These are phyloP conservation scores for Eulemur rubriventer DNA, from an alignment of 2,797 vertebrate species.

Conservation along the genomic window DNA sequence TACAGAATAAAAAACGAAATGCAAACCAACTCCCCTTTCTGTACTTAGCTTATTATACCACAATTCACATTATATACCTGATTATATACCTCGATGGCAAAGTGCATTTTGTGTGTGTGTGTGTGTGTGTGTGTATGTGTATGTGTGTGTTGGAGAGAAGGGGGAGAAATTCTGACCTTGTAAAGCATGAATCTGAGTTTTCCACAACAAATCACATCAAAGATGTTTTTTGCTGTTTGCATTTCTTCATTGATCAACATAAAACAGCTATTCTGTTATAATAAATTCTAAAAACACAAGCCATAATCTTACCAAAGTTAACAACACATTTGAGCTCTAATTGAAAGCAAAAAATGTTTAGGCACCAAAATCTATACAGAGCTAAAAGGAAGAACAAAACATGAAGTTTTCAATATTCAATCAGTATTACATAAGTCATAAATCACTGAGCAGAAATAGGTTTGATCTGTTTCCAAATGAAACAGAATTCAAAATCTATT, in stretches of 20 bases:
- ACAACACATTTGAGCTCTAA: constrained; percentile 7
- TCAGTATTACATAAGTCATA: constrained; percentile 54
- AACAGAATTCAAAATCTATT: constrained; percentile 48
- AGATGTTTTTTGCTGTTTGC: background rate
- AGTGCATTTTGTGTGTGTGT: background rate
- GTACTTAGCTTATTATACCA: background rate
- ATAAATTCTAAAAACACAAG: constrained; percentile 32
- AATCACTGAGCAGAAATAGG: constrained; percentile 54
- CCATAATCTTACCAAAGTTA: background rate
- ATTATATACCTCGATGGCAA: background rate
- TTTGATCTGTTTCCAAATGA: constrained; percentile 57
- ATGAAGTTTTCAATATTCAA: constrained; percentile 30
- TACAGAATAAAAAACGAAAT: constrained; percentile 21
- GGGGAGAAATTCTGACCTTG: background rate
- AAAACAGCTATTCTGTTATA: constrained; percentile 5
- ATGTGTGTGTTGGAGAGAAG: background rate
- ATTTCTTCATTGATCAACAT: constrained; percentile 29
- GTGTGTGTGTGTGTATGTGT: background rate
- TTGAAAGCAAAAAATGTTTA: constrained; percentile 44
- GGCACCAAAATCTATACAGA: constrained; percentile 31
- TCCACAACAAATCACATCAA: background rate
- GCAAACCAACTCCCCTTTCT: background rate
- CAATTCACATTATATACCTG: background rate
- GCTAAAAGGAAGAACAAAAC: constrained; percentile 31
- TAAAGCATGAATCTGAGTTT: background rate